Percentiles rank a stretch among this genome's conserved stretches.
Conservation (phyloP, 2,113 vertebrate genomes). For the Oryctolagus cuniculus region mOryCun1.1 NC_091445.1:30449501-30450000, state of each 20-base stretch:
- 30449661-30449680: slow-evolving; percentile 65
- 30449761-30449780: slow-evolving; percentile 8
- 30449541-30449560: slow-evolving; percentile 81
- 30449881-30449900: neutral
- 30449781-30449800: neutral
- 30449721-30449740: slow-evolving; percentile 14
- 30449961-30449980: neutral
- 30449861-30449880: neutral
- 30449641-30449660: slow-evolving; percentile 46
- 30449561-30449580: slow-evolving; percentile 64
- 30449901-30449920: neutral
- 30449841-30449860: slow-evolving; percentile 28
- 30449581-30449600: slow-evolving; percentile 53
- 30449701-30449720: neutral
- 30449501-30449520: slow-evolving; percentile 78
- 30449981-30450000: neutral
- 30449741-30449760: neutral
- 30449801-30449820: neutral
- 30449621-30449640: slow-evolving; percentile 60
- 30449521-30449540: slow-evolving; percentile 79
- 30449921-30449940: neutral
- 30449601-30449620: slow-evolving; percentile 56
- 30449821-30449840: neutral
- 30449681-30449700: slow-evolving; percentile 28
- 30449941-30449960: neutral